These are phyloP conservation scores for Drosophila kurseongensis DNA, from an alignment of 1,140 invertebrate genomes.

Conservation along the genomic window DNA sequence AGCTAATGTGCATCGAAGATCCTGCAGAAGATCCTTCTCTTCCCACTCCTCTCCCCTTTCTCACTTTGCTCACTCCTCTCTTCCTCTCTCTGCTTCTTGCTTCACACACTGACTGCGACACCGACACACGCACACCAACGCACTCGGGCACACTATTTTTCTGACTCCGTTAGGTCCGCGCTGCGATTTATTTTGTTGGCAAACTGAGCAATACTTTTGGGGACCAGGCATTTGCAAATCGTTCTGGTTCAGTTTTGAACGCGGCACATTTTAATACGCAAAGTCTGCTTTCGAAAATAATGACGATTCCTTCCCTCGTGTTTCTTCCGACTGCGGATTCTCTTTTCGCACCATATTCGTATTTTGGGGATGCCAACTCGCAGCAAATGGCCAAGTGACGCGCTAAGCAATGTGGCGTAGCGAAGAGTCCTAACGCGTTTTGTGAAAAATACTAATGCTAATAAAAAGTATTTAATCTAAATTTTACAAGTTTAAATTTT, in stretches of 20 bases:
- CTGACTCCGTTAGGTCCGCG: conserved; percentile 8
- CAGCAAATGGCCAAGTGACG: conserved; percentile 2
- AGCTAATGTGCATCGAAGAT: conserved; percentile 59
- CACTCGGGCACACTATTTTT: conserved; percentile 67
- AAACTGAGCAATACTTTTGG: conserved; percentile 20
- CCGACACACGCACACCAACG: conserved; percentile 71
- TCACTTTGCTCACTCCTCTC: conserved; percentile 25
- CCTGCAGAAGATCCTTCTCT: conserved; percentile 36
- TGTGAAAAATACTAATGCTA: neutral
- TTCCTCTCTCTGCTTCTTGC: conserved; percentile 44
- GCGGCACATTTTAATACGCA: conserved; percentile 44
- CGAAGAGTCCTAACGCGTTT: conserved; percentile 3
- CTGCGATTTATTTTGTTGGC: conserved; percentile 14
- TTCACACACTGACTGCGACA: conserved; percentile 68
- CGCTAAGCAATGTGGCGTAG: conserved; percentile 2
- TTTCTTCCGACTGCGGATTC: conserved; percentile 70
- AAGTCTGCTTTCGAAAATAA: conserved; percentile 55
- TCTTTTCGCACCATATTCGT: conserved; percentile 34
- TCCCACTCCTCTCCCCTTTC: conserved; percentile 54
- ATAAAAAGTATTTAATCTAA: neutral
- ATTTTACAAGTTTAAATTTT: no score
- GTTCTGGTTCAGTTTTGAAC: conserved; percentile 26
- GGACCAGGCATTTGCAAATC: conserved; percentile 9
- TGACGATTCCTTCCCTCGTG: conserved; percentile 78
- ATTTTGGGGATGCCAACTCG: conserved; percentile 17